Conservation (phyloP, 2,797 vertebrate species). For the Tokudaia muenninki region DNA sequence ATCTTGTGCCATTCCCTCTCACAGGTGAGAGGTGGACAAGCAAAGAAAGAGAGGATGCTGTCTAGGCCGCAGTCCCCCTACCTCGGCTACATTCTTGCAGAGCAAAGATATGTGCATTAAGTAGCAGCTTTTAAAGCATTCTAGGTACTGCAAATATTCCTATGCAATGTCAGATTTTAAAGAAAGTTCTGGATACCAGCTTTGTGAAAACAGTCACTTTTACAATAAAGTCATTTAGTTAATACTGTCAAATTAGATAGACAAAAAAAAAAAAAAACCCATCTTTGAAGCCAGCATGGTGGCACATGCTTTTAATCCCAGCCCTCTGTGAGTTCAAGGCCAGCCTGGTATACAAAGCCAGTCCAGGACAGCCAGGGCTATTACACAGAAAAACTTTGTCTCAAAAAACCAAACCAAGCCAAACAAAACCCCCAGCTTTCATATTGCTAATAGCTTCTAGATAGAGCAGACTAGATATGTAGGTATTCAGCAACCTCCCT, state of each 20-base stretch:
- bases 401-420: not conserved
- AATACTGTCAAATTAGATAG: slow-evolving; percentile 53
- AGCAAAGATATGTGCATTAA: not conserved
- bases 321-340: not conserved
- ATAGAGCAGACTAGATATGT: not conserved
- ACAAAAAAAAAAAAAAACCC: not conserved
- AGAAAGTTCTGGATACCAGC: slow-evolving; percentile 62
- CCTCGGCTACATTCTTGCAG: slow-evolving; percentile 23
- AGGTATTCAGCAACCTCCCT: not conserved
- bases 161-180: slow-evolving; percentile 50
- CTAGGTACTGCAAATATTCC: slow-evolving; percentile 48
- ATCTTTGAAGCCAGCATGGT: not conserved
- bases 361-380: not conserved
- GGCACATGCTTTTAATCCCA: not conserved
- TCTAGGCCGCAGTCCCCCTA: not conserved
- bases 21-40: not conserved
- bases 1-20: not conserved
- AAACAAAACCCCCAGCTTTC: not conserved
- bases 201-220: slow-evolving; percentile 58
- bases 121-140: not conserved
- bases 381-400: not conserved
- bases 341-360: not conserved
- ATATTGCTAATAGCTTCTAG: slow-evolving; percentile 37
- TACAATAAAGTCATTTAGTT: slow-evolving; percentile 49
- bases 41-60: not conserved